Conservation (phyloP, 2,888 invertebrate genomes). For the Sarcophaga variegata region DNA sequence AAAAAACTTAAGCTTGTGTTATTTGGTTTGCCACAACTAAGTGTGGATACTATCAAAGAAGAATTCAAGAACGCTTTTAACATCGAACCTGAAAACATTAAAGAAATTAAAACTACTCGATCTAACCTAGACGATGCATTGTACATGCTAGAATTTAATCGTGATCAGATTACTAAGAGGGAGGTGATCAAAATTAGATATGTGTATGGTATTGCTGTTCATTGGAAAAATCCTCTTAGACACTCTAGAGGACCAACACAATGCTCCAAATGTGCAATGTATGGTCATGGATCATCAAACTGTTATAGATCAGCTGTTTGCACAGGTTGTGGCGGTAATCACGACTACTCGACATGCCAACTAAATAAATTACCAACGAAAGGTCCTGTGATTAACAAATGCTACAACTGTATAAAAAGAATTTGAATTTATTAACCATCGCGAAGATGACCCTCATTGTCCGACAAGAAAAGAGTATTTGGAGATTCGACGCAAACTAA, state of each 20-base stretch:
- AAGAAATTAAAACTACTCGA: neutral
- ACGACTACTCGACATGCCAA: conserved; percentile 4
- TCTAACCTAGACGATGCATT: neutral
- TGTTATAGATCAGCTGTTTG: neutral
- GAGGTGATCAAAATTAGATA: neutral
- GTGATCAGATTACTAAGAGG: conserved; percentile 6
- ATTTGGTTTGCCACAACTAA: neutral
- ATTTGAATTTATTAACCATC: too few relatives aligned
- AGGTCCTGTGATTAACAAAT: neutral
- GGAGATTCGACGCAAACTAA: conserved; percentile 15
- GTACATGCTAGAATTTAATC: conserved; percentile 17
- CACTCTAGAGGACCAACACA: conserved; percentile 2
- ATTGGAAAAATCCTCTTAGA: neutral
- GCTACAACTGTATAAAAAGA: too few relatives aligned
- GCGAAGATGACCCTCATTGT: too few relatives aligned
- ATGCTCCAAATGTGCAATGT: conserved; percentile 1
- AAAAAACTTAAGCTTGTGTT: too few relatives aligned
- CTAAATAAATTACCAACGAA: conserved; percentile 3
- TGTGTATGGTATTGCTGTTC: conserved; percentile 10
- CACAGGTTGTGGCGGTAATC: neutral
- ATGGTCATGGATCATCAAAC: neutral
- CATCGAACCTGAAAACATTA: neutral
- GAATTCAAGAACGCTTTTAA: neutral
- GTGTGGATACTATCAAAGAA: neutral
- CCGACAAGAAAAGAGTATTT: neutral